Evolutionary conservation across 2,113 vertebrate species (phyloP), one percentile per base, ranked within the genome.

Genomic region (Numida meleagris): DNA sequence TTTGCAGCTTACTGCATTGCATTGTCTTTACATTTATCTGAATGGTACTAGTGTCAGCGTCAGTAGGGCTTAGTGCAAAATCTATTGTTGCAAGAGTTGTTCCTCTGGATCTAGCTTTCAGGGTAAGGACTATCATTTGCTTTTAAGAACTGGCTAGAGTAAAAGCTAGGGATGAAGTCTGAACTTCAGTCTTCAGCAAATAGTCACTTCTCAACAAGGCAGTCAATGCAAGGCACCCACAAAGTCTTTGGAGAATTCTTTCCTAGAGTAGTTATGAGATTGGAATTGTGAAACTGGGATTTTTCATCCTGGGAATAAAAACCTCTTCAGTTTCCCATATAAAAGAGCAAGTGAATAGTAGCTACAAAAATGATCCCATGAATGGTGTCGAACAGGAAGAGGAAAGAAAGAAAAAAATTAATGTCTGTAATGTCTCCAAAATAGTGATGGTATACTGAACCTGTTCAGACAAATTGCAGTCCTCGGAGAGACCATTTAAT

Each of bases 401-500:
- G 8, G 18, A 88, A 38, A 24, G 91, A 91, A 90, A 72, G 29
- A 53, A 85, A 85, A 67, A 92, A 88, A 80, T 51, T 81, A 71
- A 81, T 45, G 27, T 88, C 21, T 71, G 2, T 16, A 82, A 87
- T 86, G 33, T 57, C 58, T 86, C 72, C 34, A 78, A 71, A 94
- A 65, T 51, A 87, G 70, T 19, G 33, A 81, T 58, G 71, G 46
- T n/a, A 77, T 90, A 88, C 7, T 43, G 45, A 80, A 67, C 66
- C 38, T 42, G 21, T 91, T 86, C 58, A 95, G 58, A 76, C 51
- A 87, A 59, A 36, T 45, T 59, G 63, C 20, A 73, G 15, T 90
- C 17, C 65, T 96, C 13, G 57, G 27, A 90, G 77, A 92, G 14
- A 82, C 33, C 25, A 36, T 94, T 96, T 93, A 73, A 73, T 95